Percentiles rank a stretch among this genome's conserved stretches.
These are phyloP conservation scores for Philonicus albiceps DNA, from an alignment of 2,888 invertebrate genomes.

Conservation along the genomic window DNA sequence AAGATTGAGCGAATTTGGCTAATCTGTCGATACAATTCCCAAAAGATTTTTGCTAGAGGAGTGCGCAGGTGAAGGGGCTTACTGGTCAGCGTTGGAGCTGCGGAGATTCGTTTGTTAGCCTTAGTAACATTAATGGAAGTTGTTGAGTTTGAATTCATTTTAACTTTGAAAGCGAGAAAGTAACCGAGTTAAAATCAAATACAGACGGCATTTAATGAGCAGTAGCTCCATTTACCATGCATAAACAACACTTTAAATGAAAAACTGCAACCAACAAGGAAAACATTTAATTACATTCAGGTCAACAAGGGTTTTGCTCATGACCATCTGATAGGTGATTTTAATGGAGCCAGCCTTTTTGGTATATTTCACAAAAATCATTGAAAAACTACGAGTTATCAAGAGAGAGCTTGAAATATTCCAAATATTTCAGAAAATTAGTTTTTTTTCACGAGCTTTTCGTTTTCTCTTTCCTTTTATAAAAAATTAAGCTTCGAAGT, in stretches of 20 bases:
- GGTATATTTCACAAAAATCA: too few species aligned
- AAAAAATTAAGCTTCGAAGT: too few species aligned
- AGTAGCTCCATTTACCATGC: not conserved
- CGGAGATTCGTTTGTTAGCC: not conserved
- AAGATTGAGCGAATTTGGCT: not conserved
- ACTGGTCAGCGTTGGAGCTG: not conserved
- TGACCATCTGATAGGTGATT: too few species aligned
- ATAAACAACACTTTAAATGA: not conserved
- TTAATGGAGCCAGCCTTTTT: too few species aligned
- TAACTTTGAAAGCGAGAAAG: not conserved
- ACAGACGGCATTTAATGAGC: not conserved
- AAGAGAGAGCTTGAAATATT: too few species aligned
- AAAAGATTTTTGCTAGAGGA: not conserved
- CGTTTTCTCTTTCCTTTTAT: too few species aligned
- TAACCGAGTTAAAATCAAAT: not conserved
- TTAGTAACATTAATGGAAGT: not conserved
- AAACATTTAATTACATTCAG: not conserved
- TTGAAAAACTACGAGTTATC: too few species aligned
- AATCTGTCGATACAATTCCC: not conserved
- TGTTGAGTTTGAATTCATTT: not conserved
- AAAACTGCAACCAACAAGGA: not conserved
- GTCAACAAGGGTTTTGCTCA: too few species aligned
- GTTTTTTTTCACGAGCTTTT: too few species aligned
- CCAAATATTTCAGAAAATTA: too few species aligned
- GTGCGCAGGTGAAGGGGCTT: not conserved